Percentiles rank a stretch among this genome's conserved stretches.
phyloP scores from a whole-genome alignment of 2,797 vertebrate genomes.

The Mycteria americana region DNA sequence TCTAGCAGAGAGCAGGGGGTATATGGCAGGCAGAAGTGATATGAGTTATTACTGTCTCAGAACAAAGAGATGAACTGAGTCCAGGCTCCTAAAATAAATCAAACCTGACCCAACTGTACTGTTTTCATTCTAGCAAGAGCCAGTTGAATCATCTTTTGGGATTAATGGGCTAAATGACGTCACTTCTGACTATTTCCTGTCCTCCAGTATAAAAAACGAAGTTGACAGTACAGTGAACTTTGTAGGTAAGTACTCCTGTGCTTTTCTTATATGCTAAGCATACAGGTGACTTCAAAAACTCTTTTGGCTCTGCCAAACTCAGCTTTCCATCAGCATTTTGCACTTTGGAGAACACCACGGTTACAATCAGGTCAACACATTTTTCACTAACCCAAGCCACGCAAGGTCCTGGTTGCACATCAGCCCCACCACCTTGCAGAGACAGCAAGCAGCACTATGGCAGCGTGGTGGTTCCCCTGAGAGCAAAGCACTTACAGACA shows the following conservation, averaged over 20 bases:
- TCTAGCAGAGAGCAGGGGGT: neutral
- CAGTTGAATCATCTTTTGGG: slow-evolving; percentile 75
- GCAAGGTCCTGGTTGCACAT: neutral
- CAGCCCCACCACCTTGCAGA: neutral
- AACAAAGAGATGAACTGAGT: slow-evolving; percentile 3
- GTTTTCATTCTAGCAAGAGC: slow-evolving; percentile 78
- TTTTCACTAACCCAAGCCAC: neutral
- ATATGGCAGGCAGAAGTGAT: neutral
- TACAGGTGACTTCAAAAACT: neutral
- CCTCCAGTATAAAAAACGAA: slow-evolving; percentile 76
- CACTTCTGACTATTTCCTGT: slow-evolving; percentile 73
- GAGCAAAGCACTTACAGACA: neutral
- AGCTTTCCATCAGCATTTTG: neutral
- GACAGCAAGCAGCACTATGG: neutral
- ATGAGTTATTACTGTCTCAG: neutral
- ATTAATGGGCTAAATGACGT: slow-evolving; percentile 76
- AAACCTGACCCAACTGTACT: slow-evolving; percentile 38
- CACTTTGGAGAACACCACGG: neutral
- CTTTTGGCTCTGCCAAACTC: neutral
- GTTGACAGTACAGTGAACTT: slow-evolving; percentile 81
- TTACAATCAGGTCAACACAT: neutral
- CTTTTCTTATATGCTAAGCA: neutral
- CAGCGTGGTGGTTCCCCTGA: neutral
- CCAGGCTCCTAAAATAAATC: slow-evolving; percentile 24
- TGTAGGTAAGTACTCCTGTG: slow-evolving; percentile 73